Percentiles rank a stretch among this genome's conserved stretches.
Conservation (phyloP, 2,797 vertebrate species). For the Schizothorax lantsangensis region DNA sequence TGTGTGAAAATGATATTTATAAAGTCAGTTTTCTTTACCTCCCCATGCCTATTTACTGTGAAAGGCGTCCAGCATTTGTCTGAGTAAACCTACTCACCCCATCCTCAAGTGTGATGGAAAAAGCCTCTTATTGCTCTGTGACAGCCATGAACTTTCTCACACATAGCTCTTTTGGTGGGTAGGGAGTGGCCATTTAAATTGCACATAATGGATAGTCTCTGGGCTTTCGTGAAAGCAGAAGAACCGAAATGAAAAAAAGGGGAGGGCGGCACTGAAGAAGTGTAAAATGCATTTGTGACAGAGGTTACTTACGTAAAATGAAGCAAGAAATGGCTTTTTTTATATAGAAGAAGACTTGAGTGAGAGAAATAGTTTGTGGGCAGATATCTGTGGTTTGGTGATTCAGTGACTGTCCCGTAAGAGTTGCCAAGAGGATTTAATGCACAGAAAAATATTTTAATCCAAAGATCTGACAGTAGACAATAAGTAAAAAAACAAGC, state of each 20-base stretch:
- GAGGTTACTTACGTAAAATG: conserved; percentile 23
- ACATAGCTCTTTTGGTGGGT: conserved; percentile 67
- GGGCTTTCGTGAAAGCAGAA: conserved; percentile 58
- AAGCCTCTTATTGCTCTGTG: conserved; percentile 66
- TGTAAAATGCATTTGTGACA: conserved; percentile 60
- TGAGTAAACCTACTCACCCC: conserved; percentile 60
- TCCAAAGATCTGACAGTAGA: conserved; percentile 11
- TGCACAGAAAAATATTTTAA: conserved; percentile 1
- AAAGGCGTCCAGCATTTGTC: conserved; percentile 66
- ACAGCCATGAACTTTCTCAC: conserved; percentile 64
- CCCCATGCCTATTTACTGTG: conserved; percentile 1
- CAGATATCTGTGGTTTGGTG: conserved; percentile 41
- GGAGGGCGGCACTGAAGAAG: conserved; percentile 59
- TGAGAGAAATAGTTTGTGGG: conserved; percentile 16
- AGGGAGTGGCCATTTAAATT: conserved; percentile 69
- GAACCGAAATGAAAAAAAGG: conserved; percentile 65
- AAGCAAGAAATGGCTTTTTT: conserved; percentile 39
- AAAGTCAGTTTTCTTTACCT: not conserved
- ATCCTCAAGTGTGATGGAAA: conserved; percentile 61
- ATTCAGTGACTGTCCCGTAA: conserved; percentile 22
- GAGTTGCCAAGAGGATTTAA: conserved; percentile 22
- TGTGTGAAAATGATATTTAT: not conserved
- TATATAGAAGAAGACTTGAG: not conserved
- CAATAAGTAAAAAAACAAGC: not conserved
- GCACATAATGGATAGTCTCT: conserved; percentile 68